Percentiles rank a stretch among this genome's conserved stretches.
Evolutionary conservation across 2,113 vertebrate genomes (phyloP).

Genomic region (Probosciger aterrimus): DNA sequence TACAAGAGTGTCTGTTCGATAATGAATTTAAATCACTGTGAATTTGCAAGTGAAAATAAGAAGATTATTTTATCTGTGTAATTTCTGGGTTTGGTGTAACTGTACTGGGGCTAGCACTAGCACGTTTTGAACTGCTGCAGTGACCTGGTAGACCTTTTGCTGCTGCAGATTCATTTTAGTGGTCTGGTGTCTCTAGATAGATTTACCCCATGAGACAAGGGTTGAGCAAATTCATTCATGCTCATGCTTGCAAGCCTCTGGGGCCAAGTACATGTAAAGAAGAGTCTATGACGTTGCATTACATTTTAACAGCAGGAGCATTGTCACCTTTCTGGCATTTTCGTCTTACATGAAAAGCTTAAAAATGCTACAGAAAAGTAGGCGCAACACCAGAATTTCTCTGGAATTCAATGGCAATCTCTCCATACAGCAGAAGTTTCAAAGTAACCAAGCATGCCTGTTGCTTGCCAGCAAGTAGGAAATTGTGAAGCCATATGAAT

Average conservation of each 20-base stretch:
- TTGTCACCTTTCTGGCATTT: neutral
- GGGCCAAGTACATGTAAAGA: neutral
- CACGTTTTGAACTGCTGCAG: neutral
- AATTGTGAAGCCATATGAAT: neutral
- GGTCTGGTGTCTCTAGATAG: neutral
- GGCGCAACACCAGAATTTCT: neutral
- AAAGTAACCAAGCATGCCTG: neutral
- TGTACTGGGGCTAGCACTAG: neutral
- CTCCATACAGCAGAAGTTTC: neutral
- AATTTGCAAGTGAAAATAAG: constrained; percentile 20
- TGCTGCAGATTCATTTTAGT: constrained; percentile 10
- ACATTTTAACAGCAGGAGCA: constrained; percentile 14
- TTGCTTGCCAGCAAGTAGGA: neutral
- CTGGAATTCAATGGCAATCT: neutral
- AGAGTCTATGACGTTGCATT: neutral
- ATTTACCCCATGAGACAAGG: neutral
- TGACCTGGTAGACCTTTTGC: constrained; percentile 31
- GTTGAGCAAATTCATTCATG: constrained; percentile 29
- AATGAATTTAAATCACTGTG: constrained; percentile 31
- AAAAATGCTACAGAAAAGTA: neutral
- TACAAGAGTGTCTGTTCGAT: neutral
- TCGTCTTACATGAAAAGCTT: neutral
- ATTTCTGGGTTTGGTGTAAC: neutral
- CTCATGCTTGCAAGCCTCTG: neutral
- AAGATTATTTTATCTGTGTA: neutral